Conservation (phyloP, 2,888 invertebrate genomes). For the Arenicola marina region DNA sequence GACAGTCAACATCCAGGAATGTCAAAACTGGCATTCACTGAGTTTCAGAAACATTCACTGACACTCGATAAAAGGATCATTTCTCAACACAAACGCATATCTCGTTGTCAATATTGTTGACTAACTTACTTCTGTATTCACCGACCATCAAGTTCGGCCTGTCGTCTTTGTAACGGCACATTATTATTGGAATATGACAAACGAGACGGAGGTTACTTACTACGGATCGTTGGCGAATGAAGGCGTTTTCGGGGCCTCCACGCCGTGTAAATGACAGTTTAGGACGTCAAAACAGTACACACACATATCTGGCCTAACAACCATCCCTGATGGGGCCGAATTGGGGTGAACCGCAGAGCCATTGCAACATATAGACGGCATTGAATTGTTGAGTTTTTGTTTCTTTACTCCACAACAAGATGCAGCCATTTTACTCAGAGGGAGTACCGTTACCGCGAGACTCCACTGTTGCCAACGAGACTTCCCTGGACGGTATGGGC, state of each 20-base stretch:
- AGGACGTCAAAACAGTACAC: conserved; percentile 99
- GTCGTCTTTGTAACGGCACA: no score
- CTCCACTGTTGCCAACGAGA: neutral
- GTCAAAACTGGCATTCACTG: no score
- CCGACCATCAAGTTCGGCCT: no score
- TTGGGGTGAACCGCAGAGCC: conserved; percentile 59
- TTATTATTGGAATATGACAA: no score
- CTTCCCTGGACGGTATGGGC: no score
- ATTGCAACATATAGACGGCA: conserved; percentile 58
- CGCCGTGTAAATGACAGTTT: conserved; percentile 88
- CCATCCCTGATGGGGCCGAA: conserved; percentile 47
- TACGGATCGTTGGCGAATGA: conserved; percentile 81
- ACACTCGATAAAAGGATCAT: no score
- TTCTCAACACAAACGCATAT: no score
- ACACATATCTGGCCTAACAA: conserved; percentile 80
- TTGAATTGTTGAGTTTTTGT: conserved; percentile 78
- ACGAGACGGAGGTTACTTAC: conserved; percentile 26
- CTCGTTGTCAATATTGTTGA: no score
- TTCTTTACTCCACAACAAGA: conserved; percentile 91
- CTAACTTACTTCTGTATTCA: no score
- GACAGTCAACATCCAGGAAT: no score
- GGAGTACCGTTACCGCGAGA: no score
- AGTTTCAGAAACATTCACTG: no score
- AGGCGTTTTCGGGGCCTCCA: conserved; percentile 85
- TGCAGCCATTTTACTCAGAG: conserved; percentile 72